Evolutionary conservation across 2,797 vertebrate species (phyloP).

Genomic region (Helostoma temminkii): DNA sequence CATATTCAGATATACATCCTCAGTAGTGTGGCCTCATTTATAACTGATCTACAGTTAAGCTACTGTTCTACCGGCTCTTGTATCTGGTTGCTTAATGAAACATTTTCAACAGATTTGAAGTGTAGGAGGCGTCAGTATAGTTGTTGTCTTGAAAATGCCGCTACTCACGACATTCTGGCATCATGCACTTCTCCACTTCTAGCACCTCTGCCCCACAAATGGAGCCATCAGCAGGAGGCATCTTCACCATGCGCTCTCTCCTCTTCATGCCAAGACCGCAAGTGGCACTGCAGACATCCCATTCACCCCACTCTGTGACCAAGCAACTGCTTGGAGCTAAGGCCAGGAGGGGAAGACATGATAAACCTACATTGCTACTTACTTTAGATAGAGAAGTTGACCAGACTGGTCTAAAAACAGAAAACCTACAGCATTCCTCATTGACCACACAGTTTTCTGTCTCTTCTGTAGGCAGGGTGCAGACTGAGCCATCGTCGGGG

Average conservation of each 20-base stretch:
- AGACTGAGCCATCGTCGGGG: constrained; percentile 95
- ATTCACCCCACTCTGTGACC: constrained; percentile 97
- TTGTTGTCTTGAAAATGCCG: constrained; percentile 15
- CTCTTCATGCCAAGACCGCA: constrained; percentile 96
- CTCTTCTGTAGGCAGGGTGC: constrained; percentile 94
- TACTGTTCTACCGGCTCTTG: neutral
- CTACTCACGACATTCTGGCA: constrained; percentile 98
- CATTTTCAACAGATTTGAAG: constrained; percentile 14
- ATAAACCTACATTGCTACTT: constrained; percentile 7
- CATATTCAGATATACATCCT: neutral
- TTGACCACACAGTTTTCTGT: constrained; percentile 94
- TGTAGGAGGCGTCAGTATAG: constrained; percentile 12
- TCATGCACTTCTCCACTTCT: constrained; percentile 98
- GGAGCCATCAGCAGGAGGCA: constrained; percentile 94
- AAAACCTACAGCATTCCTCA: constrained; percentile 93
- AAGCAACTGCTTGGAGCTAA: constrained; percentile 96
- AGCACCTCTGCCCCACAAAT: constrained; percentile 93
- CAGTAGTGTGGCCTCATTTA: no score
- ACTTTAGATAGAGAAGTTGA: neutral
- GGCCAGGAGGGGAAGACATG: constrained; percentile 16
- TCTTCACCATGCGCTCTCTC: constrained; percentile 95
- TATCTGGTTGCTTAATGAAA: neutral
- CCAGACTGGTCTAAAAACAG: no score
- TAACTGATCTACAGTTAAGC: neutral
- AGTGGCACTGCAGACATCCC: constrained; percentile 97